Base-by-base conservation (phyloP, 2,797 vertebrate species). In the Falco columbarius region DNA sequence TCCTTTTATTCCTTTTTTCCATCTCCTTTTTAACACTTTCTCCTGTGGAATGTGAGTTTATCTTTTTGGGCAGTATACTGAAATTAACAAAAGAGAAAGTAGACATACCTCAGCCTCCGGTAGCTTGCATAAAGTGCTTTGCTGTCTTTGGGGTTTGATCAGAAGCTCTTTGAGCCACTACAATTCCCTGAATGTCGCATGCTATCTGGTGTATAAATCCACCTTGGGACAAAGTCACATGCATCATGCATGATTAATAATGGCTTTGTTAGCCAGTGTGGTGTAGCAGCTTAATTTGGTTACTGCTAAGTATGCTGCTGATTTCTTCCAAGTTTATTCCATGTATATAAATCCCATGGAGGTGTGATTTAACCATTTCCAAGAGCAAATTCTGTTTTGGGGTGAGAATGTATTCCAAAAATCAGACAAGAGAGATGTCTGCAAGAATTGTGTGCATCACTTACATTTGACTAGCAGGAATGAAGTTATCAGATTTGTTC, bases 251-350 rank as follows among this genome's bases (percentile, higher is more conserved):
- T 92, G 84, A 89, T 87, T 92, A 89, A 85, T 89, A 94, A 76
- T 77, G 89, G 67, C 91, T 94, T 96, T 97, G 83, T 94, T 95
- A 94, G 81, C 83, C 89, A 47, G 12, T 80, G 63, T 66, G 55
- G 36, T 90, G 36, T 90, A 73, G 73, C 56, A 95, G 76, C 91
- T 94, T 95, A 95, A 86, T 94, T 90, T 94, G 88, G 72, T 85
- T 91, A 76, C 88, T 92, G 76, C 85, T 94, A 70, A 86, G 86
- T 62, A 77, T 23, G 30, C 55, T 74, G 8, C 55, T 62, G n/a
- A 36, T 77, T 96, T 93, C 62, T 96, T 79, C 47, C 55, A 36
- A 72, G 30, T 90, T 88, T 89, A 52, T 92, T 92, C 65, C 26
- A 34, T 89, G 21, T 73, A 1, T 86, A 13, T 84, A 81, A 90